Conservation (phyloP, 2,888 invertebrate species). For the Phengaris alcon region DNA sequence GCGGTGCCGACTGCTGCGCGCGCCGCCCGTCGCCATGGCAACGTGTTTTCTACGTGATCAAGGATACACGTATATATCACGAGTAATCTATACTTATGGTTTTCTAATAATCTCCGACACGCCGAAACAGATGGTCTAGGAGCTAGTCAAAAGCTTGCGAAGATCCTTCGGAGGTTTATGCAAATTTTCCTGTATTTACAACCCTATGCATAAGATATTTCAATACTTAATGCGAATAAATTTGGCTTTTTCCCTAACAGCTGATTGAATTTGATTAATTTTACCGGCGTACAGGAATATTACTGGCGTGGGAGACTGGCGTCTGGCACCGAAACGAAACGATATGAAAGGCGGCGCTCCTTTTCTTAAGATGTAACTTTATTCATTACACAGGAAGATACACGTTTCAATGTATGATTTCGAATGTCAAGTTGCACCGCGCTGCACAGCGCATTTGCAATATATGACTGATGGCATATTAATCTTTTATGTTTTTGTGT, state of each 20-base stretch:
- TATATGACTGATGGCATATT: too few species aligned
- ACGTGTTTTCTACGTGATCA: slow-evolving; percentile 43
- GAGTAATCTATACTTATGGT: slow-evolving; percentile 9
- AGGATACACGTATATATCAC: slow-evolving; percentile 28
- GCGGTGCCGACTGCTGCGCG: slow-evolving; percentile 68
- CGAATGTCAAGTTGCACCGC: too few species aligned
- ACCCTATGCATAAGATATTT: neutral
- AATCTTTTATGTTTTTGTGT: too few species aligned
- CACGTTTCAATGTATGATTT: too few species aligned
- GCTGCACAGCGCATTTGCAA: too few species aligned
- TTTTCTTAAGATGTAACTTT: too few species aligned
- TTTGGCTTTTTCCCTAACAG: neutral
- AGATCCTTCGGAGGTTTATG: neutral
- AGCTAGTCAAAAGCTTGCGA: neutral
- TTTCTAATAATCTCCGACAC: slow-evolving; percentile 6
- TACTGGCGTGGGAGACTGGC: too few species aligned
- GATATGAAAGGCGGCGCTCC: too few species aligned
- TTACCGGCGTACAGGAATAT: too few species aligned
- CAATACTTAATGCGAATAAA: neutral
- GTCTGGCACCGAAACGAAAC: too few species aligned
- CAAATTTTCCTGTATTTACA: neutral
- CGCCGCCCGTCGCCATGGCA: slow-evolving; percentile 64
- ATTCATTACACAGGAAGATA: too few species aligned
- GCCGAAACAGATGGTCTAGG: neutral
- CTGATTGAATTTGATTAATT: neutral